These are phyloP conservation scores for Bombylius major DNA, from an alignment of 2,888 invertebrate species.

Conservation along the genomic window DNA sequence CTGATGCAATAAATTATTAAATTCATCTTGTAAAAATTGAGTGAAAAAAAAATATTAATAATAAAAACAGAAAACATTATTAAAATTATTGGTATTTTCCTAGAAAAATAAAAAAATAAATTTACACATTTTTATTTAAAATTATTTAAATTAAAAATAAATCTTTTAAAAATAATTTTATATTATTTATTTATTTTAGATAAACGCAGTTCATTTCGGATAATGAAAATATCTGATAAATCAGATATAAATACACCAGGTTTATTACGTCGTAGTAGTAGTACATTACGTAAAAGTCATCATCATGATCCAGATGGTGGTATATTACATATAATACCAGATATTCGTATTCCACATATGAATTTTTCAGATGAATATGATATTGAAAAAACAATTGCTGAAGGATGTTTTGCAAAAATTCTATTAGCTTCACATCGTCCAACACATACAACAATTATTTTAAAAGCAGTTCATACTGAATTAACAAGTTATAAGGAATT, in stretches of 20 bases:
- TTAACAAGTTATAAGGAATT: conserved; percentile 49
- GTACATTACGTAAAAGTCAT: background rate
- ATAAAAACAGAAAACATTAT: too few species aligned
- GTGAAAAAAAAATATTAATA: too few species aligned
- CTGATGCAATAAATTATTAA: too few species aligned
- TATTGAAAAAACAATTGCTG: conserved; percentile 48
- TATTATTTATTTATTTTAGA: conserved; percentile 6
- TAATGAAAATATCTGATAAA: conserved; percentile 17
- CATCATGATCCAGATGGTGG: conserved; percentile 25
- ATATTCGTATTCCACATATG: conserved; percentile 40
- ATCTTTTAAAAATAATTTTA: background rate
- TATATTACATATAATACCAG: conserved; percentile 41
- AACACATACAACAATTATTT: conserved; percentile 50
- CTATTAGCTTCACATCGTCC: conserved; percentile 46
- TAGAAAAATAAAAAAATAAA: too few species aligned
- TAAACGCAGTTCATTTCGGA: conserved; percentile 17
- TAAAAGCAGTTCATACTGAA: conserved; percentile 53
- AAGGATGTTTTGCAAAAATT: conserved; percentile 57
- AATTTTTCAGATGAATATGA: conserved; percentile 48
- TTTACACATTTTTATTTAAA: too few species aligned
- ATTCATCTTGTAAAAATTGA: too few species aligned
- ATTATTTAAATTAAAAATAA: too few species aligned
- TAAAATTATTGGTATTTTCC: too few species aligned
- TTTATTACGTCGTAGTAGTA: conserved; percentile 19
- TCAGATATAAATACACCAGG: conserved; percentile 24